Percentiles rank a stretch among this genome's conserved stretches.
phyloP scores from a whole-genome alignment of 1,140 invertebrate genomes.

The Acyrthosiphon pisum region DNA sequence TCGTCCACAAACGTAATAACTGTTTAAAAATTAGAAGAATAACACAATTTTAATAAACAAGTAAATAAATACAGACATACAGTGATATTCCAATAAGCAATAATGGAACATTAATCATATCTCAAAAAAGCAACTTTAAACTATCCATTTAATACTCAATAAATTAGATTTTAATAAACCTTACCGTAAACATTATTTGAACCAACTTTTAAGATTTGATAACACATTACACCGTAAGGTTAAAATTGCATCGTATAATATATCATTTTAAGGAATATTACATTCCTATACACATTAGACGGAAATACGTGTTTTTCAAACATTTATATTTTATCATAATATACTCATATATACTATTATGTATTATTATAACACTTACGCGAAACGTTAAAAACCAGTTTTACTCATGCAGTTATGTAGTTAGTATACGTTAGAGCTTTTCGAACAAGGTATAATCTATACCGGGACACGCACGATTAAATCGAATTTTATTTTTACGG shows the following conservation, averaged over 20 bases:
- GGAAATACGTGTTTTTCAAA: background rate
- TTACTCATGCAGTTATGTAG: background rate
- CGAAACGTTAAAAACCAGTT: background rate
- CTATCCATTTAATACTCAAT: background rate
- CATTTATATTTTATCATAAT: background rate
- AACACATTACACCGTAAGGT: background rate
- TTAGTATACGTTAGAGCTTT: background rate
- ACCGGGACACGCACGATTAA: background rate
- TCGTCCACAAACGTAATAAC: no score
- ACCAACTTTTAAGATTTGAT: background rate
- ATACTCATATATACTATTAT: background rate
- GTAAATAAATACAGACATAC: no score
- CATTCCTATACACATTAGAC: background rate
- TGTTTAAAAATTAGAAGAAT: no score
- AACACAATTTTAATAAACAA: no score
- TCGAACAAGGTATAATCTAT: background rate
- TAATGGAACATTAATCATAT: background rate
- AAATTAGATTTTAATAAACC: background rate
- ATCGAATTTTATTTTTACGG: constrained; percentile 8
- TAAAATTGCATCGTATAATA: background rate
- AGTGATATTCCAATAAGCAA: background rate
- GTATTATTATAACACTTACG: background rate
- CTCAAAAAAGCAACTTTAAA: background rate
- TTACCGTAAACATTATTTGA: background rate
- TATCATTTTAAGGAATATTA: background rate